These are phyloP conservation scores for Anolis carolinensis DNA, from an alignment of 2,113 vertebrate genomes.

Conservation along the genomic window DNA sequence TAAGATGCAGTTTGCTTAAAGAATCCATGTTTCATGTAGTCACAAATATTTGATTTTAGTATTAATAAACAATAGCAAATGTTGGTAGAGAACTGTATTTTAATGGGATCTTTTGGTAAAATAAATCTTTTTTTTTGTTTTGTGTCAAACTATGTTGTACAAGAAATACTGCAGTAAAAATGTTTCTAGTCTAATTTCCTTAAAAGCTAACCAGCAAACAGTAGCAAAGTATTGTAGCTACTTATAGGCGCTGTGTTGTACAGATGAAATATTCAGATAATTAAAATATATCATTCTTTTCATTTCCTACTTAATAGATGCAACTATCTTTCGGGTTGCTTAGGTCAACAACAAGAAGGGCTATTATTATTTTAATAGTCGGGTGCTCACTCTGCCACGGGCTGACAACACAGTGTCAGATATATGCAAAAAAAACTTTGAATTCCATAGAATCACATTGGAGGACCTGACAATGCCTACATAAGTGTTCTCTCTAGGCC, in stretches of 20 bases:
- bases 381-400: no score
- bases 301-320: no score
- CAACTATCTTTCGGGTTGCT: no score
- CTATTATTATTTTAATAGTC: no score
- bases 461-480: no score
- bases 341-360: no score
- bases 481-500: no score
- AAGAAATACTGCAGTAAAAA: background rate
- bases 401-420: no score
- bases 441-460: no score
- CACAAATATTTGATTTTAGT: conserved; percentile 42
- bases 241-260: background rate
- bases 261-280: background rate
- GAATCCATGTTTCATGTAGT: conserved; percentile 21
- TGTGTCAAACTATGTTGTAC: background rate
- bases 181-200: background rate
- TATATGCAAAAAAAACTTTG: no score
- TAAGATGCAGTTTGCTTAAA: conserved; percentile 32
- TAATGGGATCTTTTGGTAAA: background rate
- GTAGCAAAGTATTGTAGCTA: background rate
- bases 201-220: background rate
- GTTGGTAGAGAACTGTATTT: conserved; percentile 14
- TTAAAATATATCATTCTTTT: background rate
- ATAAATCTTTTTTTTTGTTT: background rate
- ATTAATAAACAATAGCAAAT: conserved; percentile 26